Evolutionary conservation across 1,140 invertebrate genomes (phyloP), one percentile per base, ranked within the genome.

Genomic region (Nixonia krombeini): DNA sequence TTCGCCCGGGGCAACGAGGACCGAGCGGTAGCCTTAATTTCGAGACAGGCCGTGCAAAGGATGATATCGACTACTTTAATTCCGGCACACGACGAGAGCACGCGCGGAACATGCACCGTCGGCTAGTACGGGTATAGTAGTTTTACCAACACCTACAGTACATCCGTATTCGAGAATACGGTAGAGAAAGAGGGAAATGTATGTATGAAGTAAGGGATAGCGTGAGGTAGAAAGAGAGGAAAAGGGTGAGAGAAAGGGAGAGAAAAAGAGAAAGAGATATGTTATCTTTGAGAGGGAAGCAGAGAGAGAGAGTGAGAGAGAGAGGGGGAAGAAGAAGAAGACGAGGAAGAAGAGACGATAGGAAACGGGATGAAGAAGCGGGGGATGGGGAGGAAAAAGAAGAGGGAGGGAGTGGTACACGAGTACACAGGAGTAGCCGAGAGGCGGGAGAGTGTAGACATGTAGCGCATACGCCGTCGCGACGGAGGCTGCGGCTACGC

Each of bases 401-500:
- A 51, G 18, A 33, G 17, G 33, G 9, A 35, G 9, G n/a, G 21
- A 26, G 15, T 16, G 26, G 4, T 13, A 23, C 25, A 62, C 16
- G 33, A 12, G 50, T 13, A 40, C 18, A 40, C 29, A 31, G 29
- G 8, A 31, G 29, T 31, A 31, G 29, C 29, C 29, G 28, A 44
- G 59, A 40, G 62, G 63, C 49, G 44, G 61, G 66, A 50, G 58
- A 66, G 66, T 62, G 74, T 73, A 81, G 73, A 81, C 73, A 79
- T 76, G 74, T 80, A 82, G 79, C 74, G 80, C 75, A 81, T 77
- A 80, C 75, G 77, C 79, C 81, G 83, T 81, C 80, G 82, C 83
- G 83, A 83, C 83, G 83, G 83, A 84, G 83, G 81, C 83, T 85
- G 83, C 82, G 83, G 83, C 82, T 84, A 84, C 81, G 79, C 78